Evolutionary conservation across 2,888 invertebrate genomes (phyloP), one percentile per base, ranked within the genome.

Genomic region (Dinocampus coccinellae): DNA sequence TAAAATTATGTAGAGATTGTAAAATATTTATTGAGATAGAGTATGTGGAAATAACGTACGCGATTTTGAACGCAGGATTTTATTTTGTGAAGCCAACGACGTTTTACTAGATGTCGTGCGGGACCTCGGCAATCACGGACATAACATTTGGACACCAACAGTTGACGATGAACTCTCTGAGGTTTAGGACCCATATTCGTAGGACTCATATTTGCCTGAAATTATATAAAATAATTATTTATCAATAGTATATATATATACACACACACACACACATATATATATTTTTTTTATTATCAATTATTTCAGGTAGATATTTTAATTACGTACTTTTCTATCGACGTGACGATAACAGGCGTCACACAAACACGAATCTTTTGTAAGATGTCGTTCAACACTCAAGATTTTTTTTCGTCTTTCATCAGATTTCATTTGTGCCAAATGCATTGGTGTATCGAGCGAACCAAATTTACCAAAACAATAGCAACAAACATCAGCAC

Each of bases 281-380:
- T 7, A 33, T n/a, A 16, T 62, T 57, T 57, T 26, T 10, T 36
- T 60, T 39, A n/a, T 10, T 11, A n/a, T 22, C 22, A 24, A 9
- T 20, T 13, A 7, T 20, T 0, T n/a, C 9, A 39, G 42, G n/a
- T n/a, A n/a, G n/a, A n/a, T n/a, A n/a, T n/a, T n/a, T n/a, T 53
- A 1, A 1, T 34, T 22, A 66, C 61, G 70, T 76, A 94, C 94
- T 78, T 94, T 94, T 63, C 95, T 90, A 88, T 95, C 95, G 65
- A 96, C 94, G 83, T 95, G 94, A 0, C 95, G 91, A 87, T 94
- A 95, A 84, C 96, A 96, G 10, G 95, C 95, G 87, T 95, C 95
- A 86, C 96, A 96, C 22, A 96, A 89, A 79, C 96, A 96, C 65
- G 95, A 95, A 87, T 95, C 95, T 74, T 93, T 92, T 0, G 94